phyloP scores from a whole-genome alignment of 1,140 invertebrate genomes.

The Sinella curviseta region DNA sequence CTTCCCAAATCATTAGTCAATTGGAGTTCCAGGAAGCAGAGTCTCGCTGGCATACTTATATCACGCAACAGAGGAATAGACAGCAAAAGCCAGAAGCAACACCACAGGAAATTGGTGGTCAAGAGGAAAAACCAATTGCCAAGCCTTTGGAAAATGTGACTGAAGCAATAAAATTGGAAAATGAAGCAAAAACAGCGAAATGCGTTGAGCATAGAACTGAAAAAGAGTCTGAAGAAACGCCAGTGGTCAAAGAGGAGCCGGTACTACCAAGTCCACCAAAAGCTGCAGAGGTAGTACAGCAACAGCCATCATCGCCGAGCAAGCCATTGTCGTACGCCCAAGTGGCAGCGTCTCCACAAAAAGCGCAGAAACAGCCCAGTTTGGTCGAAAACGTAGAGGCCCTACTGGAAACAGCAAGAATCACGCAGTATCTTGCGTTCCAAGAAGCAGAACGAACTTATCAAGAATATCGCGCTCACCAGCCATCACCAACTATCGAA shows the following conservation, averaged over 20 bases:
- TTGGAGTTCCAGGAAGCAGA: constrained; percentile 33
- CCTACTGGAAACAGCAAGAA: background rate
- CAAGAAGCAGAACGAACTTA: constrained; percentile 29
- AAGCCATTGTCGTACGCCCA: constrained; percentile 12
- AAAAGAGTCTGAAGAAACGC: background rate
- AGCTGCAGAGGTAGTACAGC: background rate
- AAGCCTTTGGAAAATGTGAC: constrained; percentile 3
- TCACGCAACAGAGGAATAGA: constrained; percentile 14
- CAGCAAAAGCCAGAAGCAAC: background rate
- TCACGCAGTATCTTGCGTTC: constrained; percentile 28
- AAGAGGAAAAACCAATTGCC: background rate
- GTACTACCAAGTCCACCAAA: background rate
- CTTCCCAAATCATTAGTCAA: constrained; percentile 26
- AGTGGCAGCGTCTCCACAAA: background rate
- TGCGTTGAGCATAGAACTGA: background rate
- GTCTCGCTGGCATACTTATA: constrained; percentile 32
- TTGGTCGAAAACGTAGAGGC: background rate
- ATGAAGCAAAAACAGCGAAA: background rate
- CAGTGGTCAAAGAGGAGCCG: no score
- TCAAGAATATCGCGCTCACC: constrained; percentile 12
- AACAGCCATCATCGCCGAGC: background rate
- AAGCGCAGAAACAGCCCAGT: background rate
- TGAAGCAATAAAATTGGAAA: background rate
- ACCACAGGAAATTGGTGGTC: constrained; percentile 9
- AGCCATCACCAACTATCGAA: background rate